Base-by-base conservation (phyloP, 2,797 vertebrate genomes). In the Vireo griseus region DNA sequence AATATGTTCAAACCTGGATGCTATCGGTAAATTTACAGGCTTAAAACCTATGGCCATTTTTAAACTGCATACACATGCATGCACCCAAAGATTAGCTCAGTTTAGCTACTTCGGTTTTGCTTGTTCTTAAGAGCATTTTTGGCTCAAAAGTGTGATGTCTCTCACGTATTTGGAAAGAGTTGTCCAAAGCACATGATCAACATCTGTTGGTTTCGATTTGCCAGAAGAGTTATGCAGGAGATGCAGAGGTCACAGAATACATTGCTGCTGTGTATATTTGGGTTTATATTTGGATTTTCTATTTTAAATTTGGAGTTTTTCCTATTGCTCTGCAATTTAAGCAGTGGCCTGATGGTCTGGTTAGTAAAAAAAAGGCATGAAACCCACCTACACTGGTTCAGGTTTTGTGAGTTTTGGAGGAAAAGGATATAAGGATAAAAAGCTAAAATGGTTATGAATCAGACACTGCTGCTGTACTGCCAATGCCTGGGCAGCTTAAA, bases 71-170 rank as follows among this genome's bases (percentile, higher is more conserved):
- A 42, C 55, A 83, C 15, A 9, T n/a, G n/a, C 1, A 1, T 28
- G 33, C 0, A 0, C 33, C 24, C 5, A 6, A 80, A 80, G 33
- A 21, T 83, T 86, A 71, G 55, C 21, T 40, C 3, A 5, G 54
- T 68, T 91, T 86, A 75, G 44, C 65, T 90, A 2, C 54, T 86
- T 88, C 16, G 44, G 17, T 21, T 93, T 92, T 94, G 10, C 59
- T 74, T 78, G 58, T 8, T 68, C 88, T 72, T 94, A 72, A 88
- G 52, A 95, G 37, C 35, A 18, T 33, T 95, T 95, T 91, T 95
- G 86, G 44, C 90, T 94, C n/a, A 47, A 80, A 88, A 76, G 55
- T 87, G 18, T 35, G 29, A 35, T 69, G 14, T 63, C 22, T 93
- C 14, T 86, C 76, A 58, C 1, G 1, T 88, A 47, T 88, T 92